These are phyloP conservation scores for Drosophila arawakana DNA, from an alignment of 1,140 invertebrate species.

Conservation along the genomic window DNA sequence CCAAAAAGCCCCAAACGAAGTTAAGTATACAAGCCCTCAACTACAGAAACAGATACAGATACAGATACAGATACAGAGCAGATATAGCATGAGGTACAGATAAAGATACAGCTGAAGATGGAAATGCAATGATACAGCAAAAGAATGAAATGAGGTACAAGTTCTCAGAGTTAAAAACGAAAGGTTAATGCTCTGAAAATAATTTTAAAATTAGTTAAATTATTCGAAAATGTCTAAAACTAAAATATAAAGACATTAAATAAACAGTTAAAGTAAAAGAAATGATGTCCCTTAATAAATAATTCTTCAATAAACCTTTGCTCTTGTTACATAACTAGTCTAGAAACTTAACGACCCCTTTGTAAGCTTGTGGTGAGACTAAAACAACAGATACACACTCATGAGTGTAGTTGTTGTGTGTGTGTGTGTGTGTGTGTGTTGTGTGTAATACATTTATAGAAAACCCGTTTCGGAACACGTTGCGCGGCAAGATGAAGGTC, in stretches of 20 bases:
- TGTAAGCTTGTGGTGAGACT: constrained; percentile 19
- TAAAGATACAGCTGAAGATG: constrained; percentile 5
- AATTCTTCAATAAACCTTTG: not conserved
- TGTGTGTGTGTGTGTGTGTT: constrained; percentile 4
- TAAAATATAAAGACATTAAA: not conserved
- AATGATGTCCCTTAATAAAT: too few relatives aligned
- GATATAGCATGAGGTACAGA: not conserved
- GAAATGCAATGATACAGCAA: constrained; percentile 37
- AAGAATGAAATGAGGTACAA: constrained; percentile 1
- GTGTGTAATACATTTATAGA: constrained; percentile 40
- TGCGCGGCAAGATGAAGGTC: constrained; percentile 76
- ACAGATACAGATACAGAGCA: constrained; percentile 14
- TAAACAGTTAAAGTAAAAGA: not conserved
- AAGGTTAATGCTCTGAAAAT: constrained; percentile 7
- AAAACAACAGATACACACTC: constrained; percentile 25
- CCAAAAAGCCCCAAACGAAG: constrained; percentile 17
- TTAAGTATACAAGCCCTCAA: constrained; percentile 12
- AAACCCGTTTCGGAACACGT: constrained; percentile 77
- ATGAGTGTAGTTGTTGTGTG: not conserved
- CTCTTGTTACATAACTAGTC: constrained; percentile 12
- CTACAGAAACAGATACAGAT: constrained; percentile 19
- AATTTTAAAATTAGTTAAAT: not conserved
- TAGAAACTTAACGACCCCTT: constrained; percentile 22
- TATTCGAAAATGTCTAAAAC: too few relatives aligned
- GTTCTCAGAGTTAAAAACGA: not conserved